phyloP scores from a whole-genome alignment of 2,888 invertebrate genomes.

The Mythimna ferrago region DNA sequence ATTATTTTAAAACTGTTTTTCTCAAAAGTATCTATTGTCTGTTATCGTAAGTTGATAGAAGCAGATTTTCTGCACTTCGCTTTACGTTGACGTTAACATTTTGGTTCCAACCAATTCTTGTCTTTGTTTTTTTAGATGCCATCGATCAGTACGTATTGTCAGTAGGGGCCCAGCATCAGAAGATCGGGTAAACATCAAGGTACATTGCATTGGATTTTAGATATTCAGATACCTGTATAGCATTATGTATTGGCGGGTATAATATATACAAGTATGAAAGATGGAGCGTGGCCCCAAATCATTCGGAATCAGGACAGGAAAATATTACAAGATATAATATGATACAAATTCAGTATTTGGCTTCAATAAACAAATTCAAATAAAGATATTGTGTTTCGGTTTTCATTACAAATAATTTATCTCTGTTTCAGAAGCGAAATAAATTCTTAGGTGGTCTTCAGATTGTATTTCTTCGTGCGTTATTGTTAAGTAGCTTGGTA shows the following conservation, averaged over 20 bases:
- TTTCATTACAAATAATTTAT: neutral
- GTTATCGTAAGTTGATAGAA: neutral
- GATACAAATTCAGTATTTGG: neutral
- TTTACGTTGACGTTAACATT: neutral
- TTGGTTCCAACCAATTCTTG: constrained; percentile 18
- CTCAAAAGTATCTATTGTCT: too few relatives aligned
- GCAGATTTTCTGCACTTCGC: constrained; percentile 1
- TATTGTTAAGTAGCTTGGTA: neutral
- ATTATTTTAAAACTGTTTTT: too few relatives aligned
- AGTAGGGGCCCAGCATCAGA: constrained; percentile 15
- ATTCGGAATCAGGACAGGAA: too few relatives aligned
- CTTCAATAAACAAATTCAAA: neutral
- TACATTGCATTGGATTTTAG: neutral
- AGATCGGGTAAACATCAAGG: constrained; percentile 32
- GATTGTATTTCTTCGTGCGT: neutral
- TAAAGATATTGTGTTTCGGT: neutral
- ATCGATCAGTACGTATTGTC: constrained; percentile 44
- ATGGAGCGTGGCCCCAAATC: too few relatives aligned
- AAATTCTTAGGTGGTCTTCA: neutral
- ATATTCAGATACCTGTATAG: neutral
- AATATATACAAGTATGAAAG: neutral
- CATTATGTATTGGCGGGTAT: neutral
- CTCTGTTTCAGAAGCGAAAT: neutral
- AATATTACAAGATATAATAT: too few relatives aligned
- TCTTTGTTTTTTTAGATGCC: constrained; percentile 52